These are phyloP conservation scores for Xiphophorus couchianus DNA, from an alignment of 2,113 vertebrate species.

Conservation along the genomic window DNA sequence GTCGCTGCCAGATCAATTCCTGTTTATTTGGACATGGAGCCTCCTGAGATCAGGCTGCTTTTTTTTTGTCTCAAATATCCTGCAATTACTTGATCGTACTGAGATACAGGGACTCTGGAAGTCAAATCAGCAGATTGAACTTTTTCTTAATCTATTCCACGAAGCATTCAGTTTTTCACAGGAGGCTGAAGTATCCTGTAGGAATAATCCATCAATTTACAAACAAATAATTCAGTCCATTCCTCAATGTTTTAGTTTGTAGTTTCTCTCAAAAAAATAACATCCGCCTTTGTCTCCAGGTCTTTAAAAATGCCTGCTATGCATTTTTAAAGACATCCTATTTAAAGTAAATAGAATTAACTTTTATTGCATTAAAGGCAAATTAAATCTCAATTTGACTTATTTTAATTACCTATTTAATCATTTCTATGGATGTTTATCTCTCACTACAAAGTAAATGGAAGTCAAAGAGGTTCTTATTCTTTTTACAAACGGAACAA, in stretches of 20 bases:
- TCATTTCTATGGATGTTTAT: too few species aligned
- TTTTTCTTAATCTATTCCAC: not conserved
- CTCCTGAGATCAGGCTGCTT: not conserved
- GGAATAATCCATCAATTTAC: not conserved
- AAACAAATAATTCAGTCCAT: not conserved
- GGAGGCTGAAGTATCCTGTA: not conserved
- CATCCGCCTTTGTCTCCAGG: too few species aligned
- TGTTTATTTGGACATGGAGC: not conserved
- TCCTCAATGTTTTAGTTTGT: not conserved
- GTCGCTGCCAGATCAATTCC: not conserved
- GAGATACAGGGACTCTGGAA: not conserved
- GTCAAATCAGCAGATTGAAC: not conserved
- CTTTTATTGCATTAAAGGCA: too few species aligned
- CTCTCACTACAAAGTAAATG: too few species aligned
- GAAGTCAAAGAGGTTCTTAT: too few species aligned
- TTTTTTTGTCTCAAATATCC: conserved; percentile 1
- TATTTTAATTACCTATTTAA: too few species aligned
- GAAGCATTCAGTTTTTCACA: not conserved
- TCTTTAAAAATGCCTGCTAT: too few species aligned
- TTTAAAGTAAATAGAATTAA: too few species aligned
- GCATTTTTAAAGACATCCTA: too few species aligned
- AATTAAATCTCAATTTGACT: too few species aligned
- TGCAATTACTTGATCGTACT: not conserved
- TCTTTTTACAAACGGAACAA: too few species aligned
- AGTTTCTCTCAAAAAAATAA: not conserved